Evolutionary conservation across 2,113 vertebrate genomes (phyloP).

Genomic region (Chloropsis cyanopogon): DNA sequence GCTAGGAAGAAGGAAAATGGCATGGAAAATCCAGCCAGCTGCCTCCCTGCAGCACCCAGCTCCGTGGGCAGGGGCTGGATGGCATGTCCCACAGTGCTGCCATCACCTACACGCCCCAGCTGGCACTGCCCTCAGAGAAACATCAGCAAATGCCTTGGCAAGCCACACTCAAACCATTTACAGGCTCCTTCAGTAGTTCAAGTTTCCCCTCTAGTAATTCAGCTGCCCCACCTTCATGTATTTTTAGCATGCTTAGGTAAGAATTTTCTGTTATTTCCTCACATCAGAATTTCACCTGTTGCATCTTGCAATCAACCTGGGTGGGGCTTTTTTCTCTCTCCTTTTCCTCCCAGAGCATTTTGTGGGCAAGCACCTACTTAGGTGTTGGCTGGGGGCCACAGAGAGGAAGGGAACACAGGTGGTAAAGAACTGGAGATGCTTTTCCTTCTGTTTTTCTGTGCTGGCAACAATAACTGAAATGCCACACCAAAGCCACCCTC

Average conservation of each 20-base stretch:
- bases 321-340: neutral
- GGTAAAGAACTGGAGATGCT: neutral
- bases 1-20: neutral
- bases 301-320: neutral
- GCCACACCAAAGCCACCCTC: slow-evolving; percentile 33
- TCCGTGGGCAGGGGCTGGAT: neutral
- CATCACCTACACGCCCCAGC: neutral
- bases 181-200: neutral
- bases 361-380: neutral
- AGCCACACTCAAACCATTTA: neutral
- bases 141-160: neutral
- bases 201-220: neutral
- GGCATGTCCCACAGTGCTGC: accelerated
- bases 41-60: neutral
- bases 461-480: slow-evolving; percentile 9
- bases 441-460: neutral
- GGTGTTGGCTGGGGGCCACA: neutral
- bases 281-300: neutral
- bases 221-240: neutral
- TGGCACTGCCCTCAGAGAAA: neutral
- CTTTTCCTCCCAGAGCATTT: neutral
- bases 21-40: neutral
- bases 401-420: neutral
- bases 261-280: neutral
- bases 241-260: neutral